Evolutionary conservation across 2,888 invertebrate species (phyloP), one percentile per base, ranked within the genome.

Genomic region (Tetragonisca angustula): DNA sequence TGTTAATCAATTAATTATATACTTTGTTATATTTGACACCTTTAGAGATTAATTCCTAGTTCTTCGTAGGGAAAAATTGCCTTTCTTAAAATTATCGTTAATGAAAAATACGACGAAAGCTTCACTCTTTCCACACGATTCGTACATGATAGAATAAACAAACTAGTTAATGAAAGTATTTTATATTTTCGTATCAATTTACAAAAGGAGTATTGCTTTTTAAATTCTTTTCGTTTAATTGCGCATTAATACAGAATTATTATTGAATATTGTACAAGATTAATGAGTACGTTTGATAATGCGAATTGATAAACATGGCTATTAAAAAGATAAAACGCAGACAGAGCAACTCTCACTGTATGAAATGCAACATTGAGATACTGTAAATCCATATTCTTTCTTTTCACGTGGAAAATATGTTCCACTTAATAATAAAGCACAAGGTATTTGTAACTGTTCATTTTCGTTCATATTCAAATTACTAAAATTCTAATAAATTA

Each of bases 361-460:
- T 17, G 4, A 11, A 67, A 32, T 43, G 27, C 24, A 67, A 43
- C 49, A 50, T 19, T 54, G 6, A 50, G 17, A 61, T 27, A 36
- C 27, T 54, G 11, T 62, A 54, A 68, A 76, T 70, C 68, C 36
- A 68, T 76, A 21, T 50, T 70, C 24, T 32, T 19, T 36, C 27
- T 59, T 27, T 49, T 19, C 24, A 2, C 32, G 52, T 36, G 17
- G 52, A 32, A 65, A 70, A 74, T 19, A 90, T 90, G 90, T 77
- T 90, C 21, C 90, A 75, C 56, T 59, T 82, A 74, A 50, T 82
- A 74, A 50, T 64, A 54, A 85, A 81, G 21, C 61, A 76, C 5
- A 81, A 89, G 90, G 90, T 87, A 82, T 52, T 71, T 59, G 24
- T 62, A 65, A 52, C 4, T 32, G 0, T 24, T 70, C 61, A 2